These are phyloP conservation scores for Chaetops frenatus DNA, from an alignment of 2,113 vertebrate species.

Conservation along the genomic window DNA sequence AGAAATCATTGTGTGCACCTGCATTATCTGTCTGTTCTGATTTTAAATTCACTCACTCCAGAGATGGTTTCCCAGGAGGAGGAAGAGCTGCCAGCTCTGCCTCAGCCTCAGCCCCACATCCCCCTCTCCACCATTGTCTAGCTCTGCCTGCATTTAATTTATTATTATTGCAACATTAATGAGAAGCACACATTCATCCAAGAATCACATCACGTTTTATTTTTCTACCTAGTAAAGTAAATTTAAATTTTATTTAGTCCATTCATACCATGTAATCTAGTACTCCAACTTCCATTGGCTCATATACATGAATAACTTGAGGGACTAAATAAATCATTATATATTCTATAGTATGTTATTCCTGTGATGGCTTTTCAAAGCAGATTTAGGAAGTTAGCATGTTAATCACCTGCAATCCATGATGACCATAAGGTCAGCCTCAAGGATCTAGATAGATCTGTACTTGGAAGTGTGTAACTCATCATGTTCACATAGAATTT, in stretches of 20 bases:
- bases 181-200: neutral
- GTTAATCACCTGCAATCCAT: conserved; percentile 35
- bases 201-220: neutral
- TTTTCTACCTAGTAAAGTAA: neutral
- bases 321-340: conserved; percentile 33
- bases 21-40: neutral
- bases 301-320: neutral
- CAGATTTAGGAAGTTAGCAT: conserved; percentile 50
- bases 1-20: neutral
- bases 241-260: neutral
- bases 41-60: neutral
- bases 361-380: conserved; percentile 30
- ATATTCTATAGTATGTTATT: neutral
- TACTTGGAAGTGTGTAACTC: neutral
- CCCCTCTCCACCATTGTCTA: neutral
- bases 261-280: neutral
- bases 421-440: neutral
- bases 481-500: neutral
- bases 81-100: neutral
- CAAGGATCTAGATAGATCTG: conserved; percentile 42
- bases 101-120: neutral
- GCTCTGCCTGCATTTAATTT: neutral
- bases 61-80: neutral
- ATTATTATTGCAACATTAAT: neutral
- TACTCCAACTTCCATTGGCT: neutral